Evolutionary conservation across 1,140 invertebrate species (phyloP).

Genomic region (Leptinotarsa texana): DNA sequence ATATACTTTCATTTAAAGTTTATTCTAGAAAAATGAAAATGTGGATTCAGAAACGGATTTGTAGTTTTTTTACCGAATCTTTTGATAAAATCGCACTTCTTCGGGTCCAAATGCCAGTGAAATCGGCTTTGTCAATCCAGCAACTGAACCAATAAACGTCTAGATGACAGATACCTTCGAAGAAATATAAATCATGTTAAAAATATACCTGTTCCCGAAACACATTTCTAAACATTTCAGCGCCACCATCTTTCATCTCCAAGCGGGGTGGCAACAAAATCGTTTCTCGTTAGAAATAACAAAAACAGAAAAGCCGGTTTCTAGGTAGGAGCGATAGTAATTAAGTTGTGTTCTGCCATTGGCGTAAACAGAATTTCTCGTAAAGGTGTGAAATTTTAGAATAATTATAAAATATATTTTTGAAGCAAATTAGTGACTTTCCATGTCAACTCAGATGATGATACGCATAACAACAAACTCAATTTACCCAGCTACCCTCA

Average conservation of each 20-base stretch:
- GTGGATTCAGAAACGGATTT: too few relatives aligned
- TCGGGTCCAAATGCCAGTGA: neutral
- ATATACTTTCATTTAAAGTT: too few relatives aligned
- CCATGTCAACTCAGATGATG: too few relatives aligned
- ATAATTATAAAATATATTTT: too few relatives aligned
- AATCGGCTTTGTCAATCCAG: neutral
- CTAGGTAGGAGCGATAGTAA: constrained; percentile 15
- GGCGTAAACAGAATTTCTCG: neutral
- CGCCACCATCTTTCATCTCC: constrained; percentile 17
- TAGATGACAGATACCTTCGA: constrained; percentile 1
- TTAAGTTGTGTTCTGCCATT: constrained; percentile 28
- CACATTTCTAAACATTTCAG: constrained; percentile 23
- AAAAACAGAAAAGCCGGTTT: constrained; percentile 7
- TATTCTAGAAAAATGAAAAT: too few relatives aligned
- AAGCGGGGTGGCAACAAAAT: constrained; percentile 15
- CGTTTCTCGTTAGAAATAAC: constrained; percentile 30
- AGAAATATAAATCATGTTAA: constrained; percentile 6
- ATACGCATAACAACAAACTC: too few relatives aligned
- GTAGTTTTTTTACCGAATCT: too few relatives aligned
- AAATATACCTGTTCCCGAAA: constrained; percentile 21
- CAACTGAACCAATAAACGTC: neutral
- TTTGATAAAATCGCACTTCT: too few relatives aligned
- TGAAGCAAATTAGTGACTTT: too few relatives aligned
- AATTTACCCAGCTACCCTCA: too few relatives aligned
- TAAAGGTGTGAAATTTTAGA: too few relatives aligned